Conservation (phyloP, 2,113 vertebrate species). For the Tenebrosternarchus preto region DNA sequence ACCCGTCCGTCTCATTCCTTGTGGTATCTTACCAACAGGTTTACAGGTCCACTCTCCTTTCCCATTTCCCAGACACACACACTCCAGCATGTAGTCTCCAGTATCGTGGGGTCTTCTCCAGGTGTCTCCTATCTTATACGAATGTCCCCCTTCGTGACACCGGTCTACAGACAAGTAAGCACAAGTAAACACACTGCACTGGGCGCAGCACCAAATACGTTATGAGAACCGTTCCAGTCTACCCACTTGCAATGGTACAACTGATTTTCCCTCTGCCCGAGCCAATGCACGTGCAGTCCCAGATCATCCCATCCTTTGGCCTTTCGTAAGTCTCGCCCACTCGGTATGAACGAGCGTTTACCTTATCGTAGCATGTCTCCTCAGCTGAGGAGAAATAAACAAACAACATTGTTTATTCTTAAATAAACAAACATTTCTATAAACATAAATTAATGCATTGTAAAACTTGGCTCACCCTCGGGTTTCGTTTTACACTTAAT, state of each 20-base stretch:
- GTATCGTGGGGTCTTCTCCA: conserved; percentile 93
- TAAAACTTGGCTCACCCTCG: conserved; percentile 79
- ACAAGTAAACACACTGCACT: conserved; percentile 27
- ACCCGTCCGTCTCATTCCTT: background rate
- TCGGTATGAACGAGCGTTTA: conserved; percentile 84
- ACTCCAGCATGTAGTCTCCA: conserved; percentile 93
- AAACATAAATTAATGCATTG: background rate
- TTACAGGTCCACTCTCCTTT: conserved; percentile 99
- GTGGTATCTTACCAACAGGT: conserved; percentile 83
- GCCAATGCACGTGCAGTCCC: conserved; percentile 98
- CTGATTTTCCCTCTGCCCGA: conserved; percentile 90
- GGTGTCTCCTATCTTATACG: conserved; percentile 95
- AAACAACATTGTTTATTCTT: background rate
- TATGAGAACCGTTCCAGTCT: conserved; percentile 22
- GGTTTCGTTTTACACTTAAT: conserved; percentile 96
- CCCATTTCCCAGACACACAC: conserved; percentile 92
- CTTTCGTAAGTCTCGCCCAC: conserved; percentile 94
- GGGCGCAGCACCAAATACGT: background rate
- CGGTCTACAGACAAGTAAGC: conserved; percentile 77
- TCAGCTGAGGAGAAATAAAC: conserved; percentile 73
- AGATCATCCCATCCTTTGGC: conserved; percentile 94
- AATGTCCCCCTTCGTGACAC: conserved; percentile 92
- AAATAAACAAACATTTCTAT: no score
- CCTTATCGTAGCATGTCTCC: conserved; percentile 93
- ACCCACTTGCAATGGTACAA: conserved; percentile 95